Evolutionary conservation across 1,140 invertebrate species (phyloP), one percentile per base, ranked within the genome.

Genomic region (Brachionus rotundiformis): DNA sequence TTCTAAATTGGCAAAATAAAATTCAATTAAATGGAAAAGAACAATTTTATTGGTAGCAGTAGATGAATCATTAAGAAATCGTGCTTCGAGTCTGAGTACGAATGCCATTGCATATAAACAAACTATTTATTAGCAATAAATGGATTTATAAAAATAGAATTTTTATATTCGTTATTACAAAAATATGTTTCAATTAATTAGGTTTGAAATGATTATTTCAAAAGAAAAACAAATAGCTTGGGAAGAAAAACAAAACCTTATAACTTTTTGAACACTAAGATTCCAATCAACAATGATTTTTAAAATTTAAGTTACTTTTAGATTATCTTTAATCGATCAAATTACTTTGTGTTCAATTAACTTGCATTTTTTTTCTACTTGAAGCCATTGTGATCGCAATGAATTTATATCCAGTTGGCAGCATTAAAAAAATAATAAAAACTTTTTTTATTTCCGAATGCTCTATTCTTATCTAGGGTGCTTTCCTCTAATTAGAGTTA

Each of bases 161-260:
- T 54, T 54, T 54, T 19, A 54, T 19, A 41, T 63, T 63, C 25
- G 61, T 63, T 63, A 73, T 73, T 73, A 44, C 68, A 73, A 73
- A 73, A 73, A 73, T 73, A 73, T 73, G 68, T 73, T 73, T 73
- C 16, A 44, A 73, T 73, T 73, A 73, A 68, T 68, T 68, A 68
- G 31, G 33, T 68, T 68, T 68, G 63, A 68, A 68, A 68, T 68
- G 63, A 68, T 68, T 68, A 68, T 68, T 63, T 63, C 61, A 63
- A 68, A 33, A 68, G 63, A 68, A 68, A 68, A 36, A 33, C 16
- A 19, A 33, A 33, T 33, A 36, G 16, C 13, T 36, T 33, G 29
- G 33, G 33, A 68, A 31, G 29, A 68, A 36, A 36, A 68, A 68
- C 63, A 68, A 63, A 29, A 27, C 61, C 61, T 29, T 29, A 63